Evolutionary conservation across 2,888 invertebrate species (phyloP).

Genomic region (Limnephilus rhombicus): DNA sequence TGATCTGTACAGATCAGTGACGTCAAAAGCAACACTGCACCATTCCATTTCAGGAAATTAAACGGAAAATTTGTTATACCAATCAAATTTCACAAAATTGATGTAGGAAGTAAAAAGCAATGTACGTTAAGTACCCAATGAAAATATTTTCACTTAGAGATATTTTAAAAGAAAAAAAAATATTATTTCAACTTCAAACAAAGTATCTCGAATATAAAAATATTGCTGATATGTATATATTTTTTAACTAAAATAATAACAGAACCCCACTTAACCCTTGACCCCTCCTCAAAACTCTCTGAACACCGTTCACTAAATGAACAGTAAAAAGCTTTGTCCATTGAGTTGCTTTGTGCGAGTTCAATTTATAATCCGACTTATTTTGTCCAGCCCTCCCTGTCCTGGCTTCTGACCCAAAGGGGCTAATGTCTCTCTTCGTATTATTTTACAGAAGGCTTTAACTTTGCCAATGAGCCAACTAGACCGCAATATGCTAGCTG

Average conservation of each 20-base stretch:
- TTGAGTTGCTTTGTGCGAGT: slow-evolving; percentile 37
- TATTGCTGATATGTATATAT: neutral
- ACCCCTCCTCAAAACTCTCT: neutral
- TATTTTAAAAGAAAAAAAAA: no score
- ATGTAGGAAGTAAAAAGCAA: no score
- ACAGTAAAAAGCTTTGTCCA: slow-evolving; percentile 30
- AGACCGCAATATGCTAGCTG: neutral
- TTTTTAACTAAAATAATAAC: neutral
- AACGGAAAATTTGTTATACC: no score
- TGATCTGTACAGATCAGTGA: no score
- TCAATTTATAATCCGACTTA: slow-evolving; percentile 48
- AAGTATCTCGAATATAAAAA: neutral
- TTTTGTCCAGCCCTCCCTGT: slow-evolving; percentile 23
- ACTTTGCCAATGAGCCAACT: slow-evolving; percentile 15
- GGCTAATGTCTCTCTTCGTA: neutral
- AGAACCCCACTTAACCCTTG: neutral
- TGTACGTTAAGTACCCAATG: no score
- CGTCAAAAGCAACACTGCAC: no score
- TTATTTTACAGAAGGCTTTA: slow-evolving; percentile 18
- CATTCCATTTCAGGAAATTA: no score
- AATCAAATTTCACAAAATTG: no score
- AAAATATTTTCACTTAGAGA: no score
- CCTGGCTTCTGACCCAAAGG: neutral
- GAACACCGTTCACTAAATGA: neutral
- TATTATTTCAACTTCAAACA: no score